phyloP scores from a whole-genome alignment of 2,797 vertebrate species.

The Mionectes olivaceus region DNA sequence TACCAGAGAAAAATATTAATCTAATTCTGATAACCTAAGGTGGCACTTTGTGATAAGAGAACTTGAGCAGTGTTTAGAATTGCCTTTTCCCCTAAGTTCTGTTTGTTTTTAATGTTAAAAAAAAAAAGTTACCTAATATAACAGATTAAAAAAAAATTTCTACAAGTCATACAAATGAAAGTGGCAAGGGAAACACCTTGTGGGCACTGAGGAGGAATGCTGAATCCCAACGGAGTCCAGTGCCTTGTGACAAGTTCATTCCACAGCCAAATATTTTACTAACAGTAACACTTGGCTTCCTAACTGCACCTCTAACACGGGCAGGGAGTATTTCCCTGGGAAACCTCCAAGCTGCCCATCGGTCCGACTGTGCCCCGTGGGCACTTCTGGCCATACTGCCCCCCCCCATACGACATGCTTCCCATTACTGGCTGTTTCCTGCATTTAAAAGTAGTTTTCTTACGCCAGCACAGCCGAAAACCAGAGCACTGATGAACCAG shows the following conservation, averaged over 20 bases:
- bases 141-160: neutral
- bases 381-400: rapidly evolving
- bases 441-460: neutral
- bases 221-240: neutral
- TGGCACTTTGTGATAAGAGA: neutral
- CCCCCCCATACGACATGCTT: neutral
- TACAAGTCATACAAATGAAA: neutral
- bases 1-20: neutral
- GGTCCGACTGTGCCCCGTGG: rapidly evolving
- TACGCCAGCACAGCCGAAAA: neutral
- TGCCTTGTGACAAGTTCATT: neutral
- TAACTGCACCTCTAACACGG: rapidly evolving
- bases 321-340: too few species aligned
- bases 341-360: neutral
- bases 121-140: neutral
- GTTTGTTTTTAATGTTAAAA: neutral
- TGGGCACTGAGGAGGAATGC: neutral
- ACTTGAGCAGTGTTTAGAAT: neutral
- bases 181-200: neutral
- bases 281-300: neutral
- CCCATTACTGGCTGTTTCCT: neutral
- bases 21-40: neutral
- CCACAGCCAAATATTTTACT: neutral
- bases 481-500: rapidly evolving
- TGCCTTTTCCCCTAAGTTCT: neutral